Conservation (phyloP, 2,888 invertebrate species). For the Dolichomitus sp. region DNA sequence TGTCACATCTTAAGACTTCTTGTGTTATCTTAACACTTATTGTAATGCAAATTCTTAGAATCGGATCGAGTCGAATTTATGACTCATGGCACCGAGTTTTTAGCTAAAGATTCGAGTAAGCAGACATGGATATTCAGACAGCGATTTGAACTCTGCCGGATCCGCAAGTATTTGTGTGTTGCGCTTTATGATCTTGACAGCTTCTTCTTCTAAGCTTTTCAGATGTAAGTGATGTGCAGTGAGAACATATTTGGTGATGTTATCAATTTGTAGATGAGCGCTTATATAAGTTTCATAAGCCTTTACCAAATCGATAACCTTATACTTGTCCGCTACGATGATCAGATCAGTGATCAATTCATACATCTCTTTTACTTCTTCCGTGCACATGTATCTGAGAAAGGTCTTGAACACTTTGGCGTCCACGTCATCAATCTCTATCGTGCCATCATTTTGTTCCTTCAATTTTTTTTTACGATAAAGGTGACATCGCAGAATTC, state of each 20-base stretch:
- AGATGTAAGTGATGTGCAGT: not conserved
- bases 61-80: too few species aligned
- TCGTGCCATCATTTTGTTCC: not conserved
- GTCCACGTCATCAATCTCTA: constrained; percentile 4
- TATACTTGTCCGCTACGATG: constrained; percentile 30
- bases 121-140: too few species aligned
- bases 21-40: too few species aligned
- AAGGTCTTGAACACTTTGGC: constrained; percentile 11
- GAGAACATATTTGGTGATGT: constrained; percentile 2
- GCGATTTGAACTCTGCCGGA: not conserved
- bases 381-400: constrained; percentile 27
- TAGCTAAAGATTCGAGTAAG: too few species aligned
- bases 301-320: not conserved
- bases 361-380: not conserved
- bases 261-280: not conserved
- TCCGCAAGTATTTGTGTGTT: constrained; percentile 6
- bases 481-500: constrained; percentile 17
- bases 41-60: too few species aligned
- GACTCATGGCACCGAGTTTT: too few species aligned
- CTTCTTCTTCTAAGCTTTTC: not conserved
- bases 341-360: not conserved
- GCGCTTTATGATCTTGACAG: constrained; percentile 9
- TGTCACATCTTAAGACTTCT: too few species aligned
- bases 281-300: not conserved
- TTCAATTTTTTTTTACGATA: not conserved